Evolutionary conservation across 2,797 vertebrate genomes (phyloP), one percentile per base, ranked within the genome.

Genomic region (Esox lucius): DNA sequence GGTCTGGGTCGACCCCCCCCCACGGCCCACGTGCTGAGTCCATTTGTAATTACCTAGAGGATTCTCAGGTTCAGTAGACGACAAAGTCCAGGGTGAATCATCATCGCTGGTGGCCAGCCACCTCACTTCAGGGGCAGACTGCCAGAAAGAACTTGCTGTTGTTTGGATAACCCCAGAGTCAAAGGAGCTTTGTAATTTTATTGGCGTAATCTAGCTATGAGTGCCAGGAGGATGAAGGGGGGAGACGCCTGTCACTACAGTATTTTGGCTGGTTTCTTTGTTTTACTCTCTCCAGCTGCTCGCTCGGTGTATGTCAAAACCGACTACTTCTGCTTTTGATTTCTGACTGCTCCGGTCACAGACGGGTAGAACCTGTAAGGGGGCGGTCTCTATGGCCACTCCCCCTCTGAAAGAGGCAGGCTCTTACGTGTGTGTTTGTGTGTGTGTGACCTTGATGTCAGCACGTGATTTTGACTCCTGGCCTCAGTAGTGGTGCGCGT

Each of bases 21-120:
- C n/a, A n/a, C n/a, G 16, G 42, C 53, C 46, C 64, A 66, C 39
- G 3, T 39, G 9, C 71, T 72, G 62, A 64, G 71, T 66, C 71
- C 69, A 71, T 79, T n/a, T 56, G 19, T 79, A 73, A 81, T 81
- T 81, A 81, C 74, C 68, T 72, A 78, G 72, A 75, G 77, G 70
- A 80, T 65, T 74, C 79, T 80, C 70, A 75, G 72, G 39, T 71
- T n/a, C 17, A 22, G 49, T 73, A 70, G 71, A 39, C 65, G 75
- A 74, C 75, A 80, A 81, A 67, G 53, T 67, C 74, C 53, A 22
- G 67, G 69, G 12, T 74, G 68, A 81, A 76, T 77, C 75, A 72
- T 66, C 39, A 42, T 39, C 48, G 70, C 48, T 53, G 66, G 8
- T 74, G 3, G 73, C 68, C 46, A n/a, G 19, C 49, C 49, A 19